A percentile compares a stretch with the other conserved stretches of the same genome.
Conservation (phyloP, 2,113 vertebrate species). For the Pungitius pungitius region DNA sequence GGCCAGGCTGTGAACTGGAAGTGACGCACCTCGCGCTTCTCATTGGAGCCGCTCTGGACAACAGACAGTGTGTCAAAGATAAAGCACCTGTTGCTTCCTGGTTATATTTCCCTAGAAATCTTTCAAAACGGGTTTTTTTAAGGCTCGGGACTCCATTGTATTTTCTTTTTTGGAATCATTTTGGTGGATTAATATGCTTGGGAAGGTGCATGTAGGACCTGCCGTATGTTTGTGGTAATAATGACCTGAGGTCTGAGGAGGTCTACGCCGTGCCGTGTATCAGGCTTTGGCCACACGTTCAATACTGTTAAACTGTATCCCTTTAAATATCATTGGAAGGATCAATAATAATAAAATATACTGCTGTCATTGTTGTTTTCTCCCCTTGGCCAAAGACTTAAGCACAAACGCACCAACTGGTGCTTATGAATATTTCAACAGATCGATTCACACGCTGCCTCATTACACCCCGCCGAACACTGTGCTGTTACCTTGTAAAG, state of each 20-base stretch:
- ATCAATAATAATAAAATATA: background rate
- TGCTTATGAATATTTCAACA: conserved; percentile 49
- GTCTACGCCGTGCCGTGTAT: background rate
- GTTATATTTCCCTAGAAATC: too few relatives aligned
- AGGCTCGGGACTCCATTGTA: too few relatives aligned
- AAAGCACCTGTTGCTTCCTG: background rate
- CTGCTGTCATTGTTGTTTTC: background rate
- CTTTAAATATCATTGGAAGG: background rate
- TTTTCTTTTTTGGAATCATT: too few relatives aligned
- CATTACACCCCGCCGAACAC: conserved; percentile 22
- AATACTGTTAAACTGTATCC: background rate
- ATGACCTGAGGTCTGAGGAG: background rate
- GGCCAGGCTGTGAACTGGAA: conserved; percentile 99
- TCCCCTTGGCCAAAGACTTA: background rate
- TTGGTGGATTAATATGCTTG: too few relatives aligned
- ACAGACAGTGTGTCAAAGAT: background rate
- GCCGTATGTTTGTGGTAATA: too few relatives aligned
- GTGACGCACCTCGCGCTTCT: conserved; percentile 97
- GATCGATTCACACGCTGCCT: conserved; percentile 31
- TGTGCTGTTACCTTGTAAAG: conserved; percentile 90
- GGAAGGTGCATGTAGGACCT: too few relatives aligned
- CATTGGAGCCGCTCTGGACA: conserved; percentile 86
- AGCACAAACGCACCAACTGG: background rate
- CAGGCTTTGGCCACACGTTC: background rate
- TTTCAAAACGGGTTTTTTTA: too few relatives aligned